Evolutionary conservation across 2,797 vertebrate species (phyloP), one percentile per base, ranked within the genome.

Genomic region (Anas georgica): DNA sequence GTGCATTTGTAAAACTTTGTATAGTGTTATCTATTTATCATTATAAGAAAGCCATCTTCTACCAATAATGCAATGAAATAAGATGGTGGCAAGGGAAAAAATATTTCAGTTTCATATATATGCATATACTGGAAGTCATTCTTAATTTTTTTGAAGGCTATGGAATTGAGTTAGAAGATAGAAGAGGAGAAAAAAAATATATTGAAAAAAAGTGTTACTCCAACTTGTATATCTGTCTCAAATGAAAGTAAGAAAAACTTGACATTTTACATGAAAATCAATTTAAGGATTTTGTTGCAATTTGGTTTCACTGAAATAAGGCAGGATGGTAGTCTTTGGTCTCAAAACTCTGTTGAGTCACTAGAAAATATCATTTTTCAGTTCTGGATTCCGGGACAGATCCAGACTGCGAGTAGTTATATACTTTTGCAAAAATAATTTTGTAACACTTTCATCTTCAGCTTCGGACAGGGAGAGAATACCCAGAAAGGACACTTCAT

Each of bases 21-120:
- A 7, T 13, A 15, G 10, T n/a, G 8, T 55, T 59, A 64, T 41
- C 29, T 56, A 59, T 64, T 43, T 88, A n/a, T 45, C 12, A 17
- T 17, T 1, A 1, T 12, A 21, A 55, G 26, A 48, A 79, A 43
- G 3, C 1, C 0, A 5, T 35, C 67, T 79, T 58, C n/a, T 46
- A 12, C 17, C 21, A 31, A 35, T 4, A 54, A 37, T 5, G 3
- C 56, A 68, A 72, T 20, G 8, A 78, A 81, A 45, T 60, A 23
- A 33, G 35, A 41, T 18, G 11, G 6, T 33, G 50, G 11, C 22
- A 89, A 74, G 23, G 45, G 46, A 22, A 41, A 60, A 67, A 77
- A 8, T 23, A 3, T 9, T 63, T 78, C 2, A 11, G 1, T 16
- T 54, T 60, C 28, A 12, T 37, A 28, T 25, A 17, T 31, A 16